Conservation (phyloP, 2,113 vertebrate species). For the Colossoma macropomum region DNA sequence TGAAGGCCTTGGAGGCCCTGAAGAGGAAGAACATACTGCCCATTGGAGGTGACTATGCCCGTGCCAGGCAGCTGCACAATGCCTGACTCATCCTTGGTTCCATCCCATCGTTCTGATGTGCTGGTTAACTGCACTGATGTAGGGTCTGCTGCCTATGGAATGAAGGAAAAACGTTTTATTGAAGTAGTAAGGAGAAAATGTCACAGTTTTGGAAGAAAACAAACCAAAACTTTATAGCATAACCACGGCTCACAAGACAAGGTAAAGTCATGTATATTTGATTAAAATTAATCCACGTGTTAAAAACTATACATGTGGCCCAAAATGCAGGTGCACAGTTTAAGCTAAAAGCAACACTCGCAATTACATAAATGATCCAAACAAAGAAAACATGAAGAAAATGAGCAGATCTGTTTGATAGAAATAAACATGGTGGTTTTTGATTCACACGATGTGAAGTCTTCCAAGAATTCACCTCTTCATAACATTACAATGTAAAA, state of each 20-base stretch:
- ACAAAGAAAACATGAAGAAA: background rate
- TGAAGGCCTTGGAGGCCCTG: constrained; percentile 97
- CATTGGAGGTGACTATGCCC: constrained; percentile 92
- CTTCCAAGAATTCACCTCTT: background rate
- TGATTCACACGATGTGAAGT: constrained; percentile 40
- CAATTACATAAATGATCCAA: too few species aligned
- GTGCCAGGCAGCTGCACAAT: constrained; percentile 94
- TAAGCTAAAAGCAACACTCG: too few species aligned
- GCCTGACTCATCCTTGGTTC: constrained; percentile 93
- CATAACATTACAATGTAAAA: background rate
- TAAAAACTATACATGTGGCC: too few species aligned
- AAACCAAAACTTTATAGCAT: background rate
- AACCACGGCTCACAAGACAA: background rate
- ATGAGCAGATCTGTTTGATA: background rate
- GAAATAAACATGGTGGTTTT: constrained; percentile 30
- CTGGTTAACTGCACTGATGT: constrained; percentile 87
- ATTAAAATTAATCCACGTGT: background rate
- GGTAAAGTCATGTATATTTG: background rate
- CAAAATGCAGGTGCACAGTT: background rate
- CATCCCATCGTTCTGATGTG: constrained; percentile 92
- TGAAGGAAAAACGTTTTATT: constrained; percentile 39
- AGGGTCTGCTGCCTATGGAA: constrained; percentile 85
- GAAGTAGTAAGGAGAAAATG: constrained; percentile 41
- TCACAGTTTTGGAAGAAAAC: background rate
- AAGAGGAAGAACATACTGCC: constrained; percentile 97